Evolutionary conservation across 2,888 invertebrate species (phyloP).

Genomic region (Yponomeuta sedellus): DNA sequence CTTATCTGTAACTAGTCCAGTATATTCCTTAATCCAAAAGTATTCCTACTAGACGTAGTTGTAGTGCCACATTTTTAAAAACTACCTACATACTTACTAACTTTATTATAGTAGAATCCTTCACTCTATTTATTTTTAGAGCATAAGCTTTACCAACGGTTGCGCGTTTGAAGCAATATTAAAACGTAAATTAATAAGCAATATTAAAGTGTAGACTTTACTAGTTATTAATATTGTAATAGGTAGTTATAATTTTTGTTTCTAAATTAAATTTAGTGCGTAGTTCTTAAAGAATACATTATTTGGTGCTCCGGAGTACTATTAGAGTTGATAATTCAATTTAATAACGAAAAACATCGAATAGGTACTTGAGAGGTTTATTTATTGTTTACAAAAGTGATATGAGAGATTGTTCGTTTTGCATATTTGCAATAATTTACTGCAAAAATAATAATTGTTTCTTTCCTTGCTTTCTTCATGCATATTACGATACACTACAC

Average conservation of each 20-base stretch:
- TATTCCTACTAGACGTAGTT: slow-evolving; percentile 45
- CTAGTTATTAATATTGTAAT: slow-evolving; percentile 32
- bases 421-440: not conserved
- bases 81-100: slow-evolving; percentile 36
- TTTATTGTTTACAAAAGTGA: not conserved
- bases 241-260: slow-evolving; percentile 30
- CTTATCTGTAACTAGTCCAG: slow-evolving; percentile 34
- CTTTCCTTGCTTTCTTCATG: too few relatives aligned
- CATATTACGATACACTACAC: too few relatives aligned
- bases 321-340: slow-evolving; percentile 30
- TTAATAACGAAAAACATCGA: slow-evolving; percentile 62
- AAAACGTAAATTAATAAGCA: slow-evolving; percentile 63
- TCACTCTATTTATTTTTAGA: slow-evolving; percentile 42
- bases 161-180: slow-evolving; percentile 69
- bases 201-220: slow-evolving; percentile 58
- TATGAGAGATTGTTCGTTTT: not conserved
- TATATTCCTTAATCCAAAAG: slow-evolving; percentile 42
- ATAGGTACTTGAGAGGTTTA: slow-evolving; percentile 28
- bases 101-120: slow-evolving; percentile 23
- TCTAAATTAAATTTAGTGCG: slow-evolving; percentile 45
- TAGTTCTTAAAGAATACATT: slow-evolving; percentile 52
- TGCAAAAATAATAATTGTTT: not conserved
- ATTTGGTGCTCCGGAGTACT: slow-evolving; percentile 66
- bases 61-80: slow-evolving; percentile 57
- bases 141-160: slow-evolving; percentile 45